A percentile compares a stretch with the other conserved stretches of the same genome.
Conservation (phyloP, 2,888 invertebrate species). For the Sabellastarte sp. region DNA sequence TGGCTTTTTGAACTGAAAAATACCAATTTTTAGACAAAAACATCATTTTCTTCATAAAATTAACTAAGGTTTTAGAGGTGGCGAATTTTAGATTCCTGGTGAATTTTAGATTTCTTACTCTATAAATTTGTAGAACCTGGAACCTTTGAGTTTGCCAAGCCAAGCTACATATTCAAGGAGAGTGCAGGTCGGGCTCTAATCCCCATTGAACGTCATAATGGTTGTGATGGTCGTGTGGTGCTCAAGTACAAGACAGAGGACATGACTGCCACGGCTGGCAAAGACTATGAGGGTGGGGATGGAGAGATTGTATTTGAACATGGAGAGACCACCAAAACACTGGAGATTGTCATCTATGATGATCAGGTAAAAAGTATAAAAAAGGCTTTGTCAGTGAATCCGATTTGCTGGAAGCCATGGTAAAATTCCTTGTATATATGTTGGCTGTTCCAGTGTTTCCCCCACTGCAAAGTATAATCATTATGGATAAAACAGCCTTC, state of each 20-base stretch:
- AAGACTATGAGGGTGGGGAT: slow-evolving; percentile 64
- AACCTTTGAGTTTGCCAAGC: slow-evolving; percentile 63
- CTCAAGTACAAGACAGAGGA: slow-evolving; percentile 65
- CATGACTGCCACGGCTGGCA: slow-evolving; percentile 63
- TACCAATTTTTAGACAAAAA: too few species aligned
- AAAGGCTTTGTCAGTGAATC: too few species aligned
- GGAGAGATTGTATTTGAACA: slow-evolving; percentile 59
- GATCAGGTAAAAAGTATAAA: slow-evolving; percentile 56
- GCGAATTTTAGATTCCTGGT: too few species aligned
- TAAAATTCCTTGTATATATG: too few species aligned
- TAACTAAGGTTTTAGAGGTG: too few species aligned
- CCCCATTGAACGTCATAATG: slow-evolving; percentile 62
- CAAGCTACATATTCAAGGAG: slow-evolving; percentile 65
- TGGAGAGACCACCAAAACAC: slow-evolving; percentile 62
- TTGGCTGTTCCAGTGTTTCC: too few species aligned
- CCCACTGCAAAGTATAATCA: too few species aligned
- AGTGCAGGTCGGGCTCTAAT: slow-evolving; percentile 62
- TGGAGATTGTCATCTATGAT: slow-evolving; percentile 65
- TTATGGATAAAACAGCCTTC: too few species aligned
- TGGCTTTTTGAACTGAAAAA: too few species aligned
- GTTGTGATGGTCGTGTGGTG: slow-evolving; percentile 64
- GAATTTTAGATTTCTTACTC: too few species aligned
- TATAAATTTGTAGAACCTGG: slow-evolving; percentile 68
- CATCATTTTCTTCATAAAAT: too few species aligned
- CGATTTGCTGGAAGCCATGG: too few species aligned